Conservation (phyloP, 2,113 vertebrate species). For the Platysteira castanea region DNA sequence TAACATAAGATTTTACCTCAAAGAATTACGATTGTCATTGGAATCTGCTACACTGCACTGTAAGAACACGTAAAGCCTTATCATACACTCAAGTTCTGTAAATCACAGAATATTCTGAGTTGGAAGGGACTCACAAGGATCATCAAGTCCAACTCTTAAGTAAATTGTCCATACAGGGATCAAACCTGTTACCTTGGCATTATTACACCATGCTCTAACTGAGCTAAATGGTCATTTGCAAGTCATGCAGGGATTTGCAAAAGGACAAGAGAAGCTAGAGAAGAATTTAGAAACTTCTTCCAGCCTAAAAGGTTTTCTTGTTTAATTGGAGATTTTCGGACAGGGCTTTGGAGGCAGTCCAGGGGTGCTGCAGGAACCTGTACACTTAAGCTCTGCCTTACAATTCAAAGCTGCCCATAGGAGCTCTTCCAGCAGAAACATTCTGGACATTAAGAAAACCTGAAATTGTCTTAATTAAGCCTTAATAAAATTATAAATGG, state of each 20-base stretch:
- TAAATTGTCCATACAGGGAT: background rate
- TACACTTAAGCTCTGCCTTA: background rate
- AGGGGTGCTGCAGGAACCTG: background rate
- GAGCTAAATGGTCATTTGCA: background rate
- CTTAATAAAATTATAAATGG: background rate
- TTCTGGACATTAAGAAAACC: background rate
- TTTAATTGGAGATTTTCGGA: background rate
- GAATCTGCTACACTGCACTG: background rate
- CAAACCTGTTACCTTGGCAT: background rate
- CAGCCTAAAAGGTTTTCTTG: background rate
- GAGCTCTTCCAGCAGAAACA: background rate
- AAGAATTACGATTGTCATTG: background rate
- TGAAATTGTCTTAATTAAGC: background rate
- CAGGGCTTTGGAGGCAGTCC: background rate
- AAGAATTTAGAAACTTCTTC: background rate
- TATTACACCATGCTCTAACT: background rate
- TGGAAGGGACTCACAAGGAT: background rate
- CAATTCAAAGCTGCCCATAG: background rate
- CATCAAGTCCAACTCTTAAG: background rate
- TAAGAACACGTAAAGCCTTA: background rate
- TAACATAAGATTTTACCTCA: background rate
- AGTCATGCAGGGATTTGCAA: background rate
- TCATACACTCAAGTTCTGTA: background rate
- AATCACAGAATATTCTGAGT: background rate
- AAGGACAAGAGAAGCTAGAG: background rate